phyloP scores from a whole-genome alignment of 2,797 vertebrate species.

The Lepidocolaptes lacrymiger region DNA sequence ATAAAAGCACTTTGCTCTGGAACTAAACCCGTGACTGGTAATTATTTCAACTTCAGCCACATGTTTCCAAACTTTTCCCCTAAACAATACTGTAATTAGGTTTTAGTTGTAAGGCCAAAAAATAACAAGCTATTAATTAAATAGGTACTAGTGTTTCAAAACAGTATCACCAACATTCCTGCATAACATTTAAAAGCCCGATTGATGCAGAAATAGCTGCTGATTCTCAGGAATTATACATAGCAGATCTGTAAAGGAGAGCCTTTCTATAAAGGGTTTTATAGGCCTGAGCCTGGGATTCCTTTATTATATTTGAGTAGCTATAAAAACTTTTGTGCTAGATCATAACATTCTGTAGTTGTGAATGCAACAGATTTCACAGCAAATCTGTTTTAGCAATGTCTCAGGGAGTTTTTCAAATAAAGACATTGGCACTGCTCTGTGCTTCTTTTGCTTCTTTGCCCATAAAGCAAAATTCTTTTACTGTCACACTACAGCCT shows the following conservation, averaged over 20 bases:
- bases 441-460: not conserved
- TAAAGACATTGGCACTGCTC: constrained; percentile 15
- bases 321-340: constrained; percentile 58
- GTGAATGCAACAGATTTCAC: constrained; percentile 54
- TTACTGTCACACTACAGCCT: not conserved
- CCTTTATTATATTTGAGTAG: constrained; percentile 44
- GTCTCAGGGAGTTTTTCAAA: constrained; percentile 42
- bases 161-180: not conserved
- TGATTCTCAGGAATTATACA: not conserved
- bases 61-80: not conserved
- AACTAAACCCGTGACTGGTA: not conserved
- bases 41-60: constrained; percentile 24
- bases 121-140: not conserved
- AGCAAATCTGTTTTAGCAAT: constrained; percentile 57
- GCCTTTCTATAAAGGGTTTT: constrained; percentile 1
- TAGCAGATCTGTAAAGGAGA: not conserved
- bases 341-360: constrained; percentile 63
- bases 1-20: not conserved
- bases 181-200: not conserved
- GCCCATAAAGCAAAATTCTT: constrained; percentile 11
- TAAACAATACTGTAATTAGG: not conserved
- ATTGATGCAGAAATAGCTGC: not conserved
- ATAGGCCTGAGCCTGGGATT: constrained; percentile 33
- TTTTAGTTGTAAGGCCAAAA: not conserved
- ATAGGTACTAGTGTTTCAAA: not conserved